Base-by-base conservation (phyloP, 2,113 vertebrate species). In the Cinclus cinclus region DNA sequence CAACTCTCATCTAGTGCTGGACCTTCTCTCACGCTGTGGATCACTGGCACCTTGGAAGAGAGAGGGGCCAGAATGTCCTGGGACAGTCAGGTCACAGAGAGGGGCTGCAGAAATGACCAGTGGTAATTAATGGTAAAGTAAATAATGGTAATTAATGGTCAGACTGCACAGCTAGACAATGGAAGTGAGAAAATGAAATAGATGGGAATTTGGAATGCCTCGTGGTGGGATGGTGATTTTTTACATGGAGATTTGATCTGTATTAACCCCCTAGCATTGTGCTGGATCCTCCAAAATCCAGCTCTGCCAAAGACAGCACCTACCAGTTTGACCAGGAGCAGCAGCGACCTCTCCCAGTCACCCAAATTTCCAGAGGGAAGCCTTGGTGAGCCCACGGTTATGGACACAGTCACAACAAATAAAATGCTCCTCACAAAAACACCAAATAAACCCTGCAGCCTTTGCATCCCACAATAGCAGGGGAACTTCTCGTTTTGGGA, bases 91-190 rank as follows among this genome's bases (percentile, higher is more conserved):
- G 30, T 35, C 59, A 50, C 23, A 50, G 39, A 10, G 22, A 11
- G 27, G 37, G 69, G 28, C 6, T 30, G 3, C 60, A 52, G 69
- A 27, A 44, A 69, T 67, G 22, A 7, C 18, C 15, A 20, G 23
- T 1, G 0, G 1, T 7, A 19, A 35, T 46, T 13, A 14, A 11
- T 1, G 13, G 13, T 20, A 37, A 37, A 37, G 35, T 37, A 37
- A 37, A 37, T 37, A 37, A 37, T 1, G 0, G 1, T 7, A 19
- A 35, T 46, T 13, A 14, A 13, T 1, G 13, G 13, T 20, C 53
- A 41, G 49, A 20, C n/a, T 68, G 64, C 70, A 15, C 21, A 15
- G 18, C 60, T 23, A 1, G 1, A 4, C 11, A 33, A 23, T 7
- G 14, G 17, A 44, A 46, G 11, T 3, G 9, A 18, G 60, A 41